Percentiles rank a stretch among this genome's conserved stretches.
phyloP scores from a whole-genome alignment of 2,113 vertebrate species.

The Oriolus oriolus region DNA sequence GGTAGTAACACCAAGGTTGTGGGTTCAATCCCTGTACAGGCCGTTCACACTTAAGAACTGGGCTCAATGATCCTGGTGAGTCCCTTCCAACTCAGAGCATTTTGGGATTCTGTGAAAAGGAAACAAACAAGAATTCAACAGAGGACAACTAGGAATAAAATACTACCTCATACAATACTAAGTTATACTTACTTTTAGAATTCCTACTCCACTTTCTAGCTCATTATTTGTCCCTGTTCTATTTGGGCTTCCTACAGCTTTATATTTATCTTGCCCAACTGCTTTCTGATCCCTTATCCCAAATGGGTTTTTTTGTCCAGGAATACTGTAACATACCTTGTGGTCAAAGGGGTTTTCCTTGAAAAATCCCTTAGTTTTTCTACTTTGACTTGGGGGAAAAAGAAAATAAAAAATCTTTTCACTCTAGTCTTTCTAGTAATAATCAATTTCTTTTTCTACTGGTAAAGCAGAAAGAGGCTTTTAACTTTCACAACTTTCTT shows the following conservation, averaged over 20 bases:
- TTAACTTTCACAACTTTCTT: not conserved
- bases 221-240: not conserved
- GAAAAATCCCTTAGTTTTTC: not conserved
- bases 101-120: not conserved
- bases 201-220: not conserved
- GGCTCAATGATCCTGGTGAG: not conserved
- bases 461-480: not conserved
- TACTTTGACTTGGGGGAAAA: not conserved
- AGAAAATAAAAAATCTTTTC: not conserved
- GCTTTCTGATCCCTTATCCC: not conserved
- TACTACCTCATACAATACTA: not conserved
- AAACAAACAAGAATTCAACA: not conserved
- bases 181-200: not conserved
- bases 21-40: not conserved
- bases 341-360: not conserved
- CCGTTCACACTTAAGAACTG: not conserved
- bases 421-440: not conserved
- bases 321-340: not conserved
- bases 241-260: not conserved
- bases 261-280: not conserved
- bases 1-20: rapidly evolving
- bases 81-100: not conserved
- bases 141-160: not conserved
- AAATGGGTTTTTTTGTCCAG: not conserved
- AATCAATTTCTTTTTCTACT: not conserved